Percentiles rank a stretch among this genome's conserved stretches.
Conservation (phyloP, 1,140 invertebrate species). For the Diachasmimorpha longicaudata region DNA sequence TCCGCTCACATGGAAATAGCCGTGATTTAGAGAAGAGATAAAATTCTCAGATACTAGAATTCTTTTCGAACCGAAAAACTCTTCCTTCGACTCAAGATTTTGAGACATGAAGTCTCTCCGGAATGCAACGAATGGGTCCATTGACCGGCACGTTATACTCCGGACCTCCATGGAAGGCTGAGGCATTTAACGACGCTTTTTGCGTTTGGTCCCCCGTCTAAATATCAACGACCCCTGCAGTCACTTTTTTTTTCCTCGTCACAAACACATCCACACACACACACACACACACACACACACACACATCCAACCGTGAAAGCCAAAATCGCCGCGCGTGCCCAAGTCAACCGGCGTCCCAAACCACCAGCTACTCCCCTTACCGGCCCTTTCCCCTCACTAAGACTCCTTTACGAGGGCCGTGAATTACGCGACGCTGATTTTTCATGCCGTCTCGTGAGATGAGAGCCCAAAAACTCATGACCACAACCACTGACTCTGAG, state of each 20-base stretch:
- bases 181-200: conserved; percentile 25
- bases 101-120: neutral
- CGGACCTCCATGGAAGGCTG: conserved; percentile 11
- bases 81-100: neutral
- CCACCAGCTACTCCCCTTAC: neutral
- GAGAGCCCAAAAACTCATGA: neutral
- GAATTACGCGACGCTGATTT: conserved; percentile 18
- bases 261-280: no score
- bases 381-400: neutral
- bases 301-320: neutral
- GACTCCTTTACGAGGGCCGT: conserved; percentile 1
- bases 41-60: no score
- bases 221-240: conserved; percentile 24
- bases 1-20: no score
- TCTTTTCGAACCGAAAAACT: no score
- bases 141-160: conserved; percentile 11
- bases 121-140: conserved; percentile 12
- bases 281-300: no score
- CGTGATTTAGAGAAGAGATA: no score
- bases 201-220: conserved; percentile 18
- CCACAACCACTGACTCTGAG: neutral
- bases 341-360: neutral
- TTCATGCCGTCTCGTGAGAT: neutral
- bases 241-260: neutral
- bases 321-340: neutral